phyloP scores from a whole-genome alignment of 2,888 invertebrate genomes.

The Dryobotodes eremita region DNA sequence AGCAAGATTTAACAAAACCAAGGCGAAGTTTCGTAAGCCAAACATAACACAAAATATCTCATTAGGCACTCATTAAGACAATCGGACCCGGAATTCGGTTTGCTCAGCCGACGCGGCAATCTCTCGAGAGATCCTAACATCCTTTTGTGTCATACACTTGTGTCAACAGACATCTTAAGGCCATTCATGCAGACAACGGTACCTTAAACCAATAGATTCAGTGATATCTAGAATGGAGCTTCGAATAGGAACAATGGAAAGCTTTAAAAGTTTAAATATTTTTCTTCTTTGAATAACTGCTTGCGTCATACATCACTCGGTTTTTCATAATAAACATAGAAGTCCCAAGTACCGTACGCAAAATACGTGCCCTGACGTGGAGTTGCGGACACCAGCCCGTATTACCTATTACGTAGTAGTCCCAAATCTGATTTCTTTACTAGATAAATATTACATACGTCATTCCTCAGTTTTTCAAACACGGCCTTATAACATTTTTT shows the following conservation, averaged over 20 bases:
- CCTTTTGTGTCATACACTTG: slow-evolving; percentile 84
- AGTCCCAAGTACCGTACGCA: background rate
- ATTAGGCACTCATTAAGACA: slow-evolving; percentile 82
- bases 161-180: slow-evolving; percentile 77
- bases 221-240: slow-evolving; percentile 38
- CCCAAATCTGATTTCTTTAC: background rate
- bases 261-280: slow-evolving; percentile 8
- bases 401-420: background rate
- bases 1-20: slow-evolving; percentile 63
- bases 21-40: slow-evolving; percentile 72
- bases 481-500: background rate
- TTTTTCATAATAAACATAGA: background rate
- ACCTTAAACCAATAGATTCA: slow-evolving; percentile 50
- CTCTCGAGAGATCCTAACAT: slow-evolving; percentile 81
- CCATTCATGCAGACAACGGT: slow-evolving; percentile 65
- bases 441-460: background rate
- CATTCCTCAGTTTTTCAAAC: slow-evolving; percentile 17
- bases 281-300: slow-evolving; percentile 2
- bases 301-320: background rate
- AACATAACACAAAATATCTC: slow-evolving; percentile 77
- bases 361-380: background rate
- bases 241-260: slow-evolving; percentile 39
- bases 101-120: slow-evolving; percentile 82
- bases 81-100: slow-evolving; percentile 80
- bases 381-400: background rate